Evolutionary conservation across 23 tunicate species (phyloP).

Genomic region (Halocynthia roretzi): DNA sequence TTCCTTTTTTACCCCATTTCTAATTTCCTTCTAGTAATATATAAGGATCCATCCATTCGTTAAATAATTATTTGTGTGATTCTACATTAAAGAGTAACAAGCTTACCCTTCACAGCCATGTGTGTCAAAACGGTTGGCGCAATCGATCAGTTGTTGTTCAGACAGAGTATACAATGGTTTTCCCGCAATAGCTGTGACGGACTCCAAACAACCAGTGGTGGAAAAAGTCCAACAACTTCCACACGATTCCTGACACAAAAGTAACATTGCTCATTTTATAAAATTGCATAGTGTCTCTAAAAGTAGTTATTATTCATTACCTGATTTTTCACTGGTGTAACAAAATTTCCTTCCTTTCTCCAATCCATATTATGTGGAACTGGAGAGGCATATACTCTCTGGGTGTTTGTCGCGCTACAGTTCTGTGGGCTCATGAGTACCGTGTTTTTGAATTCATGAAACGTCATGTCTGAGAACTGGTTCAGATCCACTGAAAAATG

Average conservation of each 20-base stretch:
- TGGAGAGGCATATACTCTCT: constrained; percentile 12
- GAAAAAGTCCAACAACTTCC: constrained; percentile 98
- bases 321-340: constrained; percentile 89
- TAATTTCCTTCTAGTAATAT: no score
- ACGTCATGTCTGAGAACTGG: constrained; percentile 65
- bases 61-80: no score
- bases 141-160: constrained; percentile 94
- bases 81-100: no score
- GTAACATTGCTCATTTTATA: no score
- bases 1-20: no score
- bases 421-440: constrained; percentile 53
- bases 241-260: constrained; percentile 37
- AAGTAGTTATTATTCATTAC: constrained; percentile 10
- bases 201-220: constrained; percentile 96
- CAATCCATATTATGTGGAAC: constrained; percentile 56
- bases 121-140: constrained; percentile 76
- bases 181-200: constrained; percentile 81
- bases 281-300: no score
- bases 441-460: constrained; percentile 56
- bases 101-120: constrained; percentile 88
- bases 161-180: constrained; percentile 51
- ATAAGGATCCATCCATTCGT: no score
- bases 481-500: constrained; percentile 64
- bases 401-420: constrained; percentile 81
- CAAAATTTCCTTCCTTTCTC: constrained; percentile 72